Evolutionary conservation across 2,797 vertebrate genomes (phyloP).

Genomic region (Masticophis lateralis): DNA sequence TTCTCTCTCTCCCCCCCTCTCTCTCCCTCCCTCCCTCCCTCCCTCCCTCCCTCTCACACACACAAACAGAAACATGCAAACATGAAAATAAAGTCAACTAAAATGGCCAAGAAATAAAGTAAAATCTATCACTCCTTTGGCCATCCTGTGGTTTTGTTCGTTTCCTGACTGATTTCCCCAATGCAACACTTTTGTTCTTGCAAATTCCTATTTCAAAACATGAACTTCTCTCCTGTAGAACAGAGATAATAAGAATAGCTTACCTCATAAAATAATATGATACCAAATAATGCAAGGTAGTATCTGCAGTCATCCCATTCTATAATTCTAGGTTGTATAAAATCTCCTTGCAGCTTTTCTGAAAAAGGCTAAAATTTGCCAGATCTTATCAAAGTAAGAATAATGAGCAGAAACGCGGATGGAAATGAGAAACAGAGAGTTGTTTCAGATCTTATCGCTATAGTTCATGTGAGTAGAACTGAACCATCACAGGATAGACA

Average conservation of each 20-base stretch:
- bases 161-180: not conserved
- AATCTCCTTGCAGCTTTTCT: not conserved
- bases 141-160: not conserved
- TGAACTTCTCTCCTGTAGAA: not conserved
- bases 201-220: not conserved
- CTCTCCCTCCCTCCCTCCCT: too few species aligned
- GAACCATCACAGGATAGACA: not conserved
- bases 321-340: not conserved
- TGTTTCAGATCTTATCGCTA: not conserved
- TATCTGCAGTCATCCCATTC: not conserved
- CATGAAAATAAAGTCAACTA: not conserved
- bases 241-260: not conserved
- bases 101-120: not conserved
- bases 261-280: not conserved
- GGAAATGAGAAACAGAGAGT: not conserved
- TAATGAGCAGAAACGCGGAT: not conserved
- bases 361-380: not conserved
- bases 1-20: not conserved
- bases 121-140: not conserved
- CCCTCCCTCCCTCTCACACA: too few species aligned
- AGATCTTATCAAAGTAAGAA: not conserved
- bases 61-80: not conserved
- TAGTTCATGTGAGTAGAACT: not conserved
- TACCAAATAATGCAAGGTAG: not conserved
- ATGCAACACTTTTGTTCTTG: not conserved